Percentiles rank a stretch among this genome's conserved stretches.
Conservation (phyloP, 2,888 invertebrate genomes). For the Drosophila recens region DNA sequence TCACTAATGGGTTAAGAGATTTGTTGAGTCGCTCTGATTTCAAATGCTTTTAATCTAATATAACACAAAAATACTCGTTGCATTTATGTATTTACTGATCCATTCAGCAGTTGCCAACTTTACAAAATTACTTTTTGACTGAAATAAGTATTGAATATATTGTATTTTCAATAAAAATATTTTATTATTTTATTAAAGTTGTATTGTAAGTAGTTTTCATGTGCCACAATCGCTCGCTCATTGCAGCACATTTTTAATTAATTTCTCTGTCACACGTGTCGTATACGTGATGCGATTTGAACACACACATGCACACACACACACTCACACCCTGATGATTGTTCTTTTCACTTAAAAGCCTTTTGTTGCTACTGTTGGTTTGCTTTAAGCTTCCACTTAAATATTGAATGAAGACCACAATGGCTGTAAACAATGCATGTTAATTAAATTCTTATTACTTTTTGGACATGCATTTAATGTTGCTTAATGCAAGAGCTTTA, state of each 20-base stretch:
- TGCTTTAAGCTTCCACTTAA: slow-evolving; percentile 31
- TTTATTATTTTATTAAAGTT: neutral
- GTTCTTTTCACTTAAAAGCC: slow-evolving; percentile 1
- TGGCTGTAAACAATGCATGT: slow-evolving; percentile 16
- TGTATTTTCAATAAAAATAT: neutral
- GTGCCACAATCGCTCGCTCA: slow-evolving; percentile 10
- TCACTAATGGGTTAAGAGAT: slow-evolving; percentile 32
- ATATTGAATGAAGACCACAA: slow-evolving; percentile 29
- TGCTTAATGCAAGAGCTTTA: neutral
- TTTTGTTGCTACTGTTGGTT: slow-evolving; percentile 6
- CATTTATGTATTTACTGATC: neutral
- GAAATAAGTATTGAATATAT: neutral
- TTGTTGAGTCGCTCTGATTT: neutral
- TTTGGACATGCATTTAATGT: slow-evolving; percentile 7
- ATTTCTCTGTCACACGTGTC: slow-evolving; percentile 14
- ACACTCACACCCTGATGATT: neutral
- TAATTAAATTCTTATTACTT: slow-evolving; percentile 41
- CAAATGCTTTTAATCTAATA: neutral
- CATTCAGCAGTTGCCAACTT: neutral
- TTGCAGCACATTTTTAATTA: slow-evolving; percentile 35
- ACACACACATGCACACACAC: slow-evolving; percentile 2
- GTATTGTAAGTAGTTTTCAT: neutral
- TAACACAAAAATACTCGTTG: neutral
- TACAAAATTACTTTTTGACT: neutral
- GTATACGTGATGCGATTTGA: slow-evolving; percentile 32